Conservation (phyloP, 2,888 invertebrate species). For the Leucoptera coffeella region DNA sequence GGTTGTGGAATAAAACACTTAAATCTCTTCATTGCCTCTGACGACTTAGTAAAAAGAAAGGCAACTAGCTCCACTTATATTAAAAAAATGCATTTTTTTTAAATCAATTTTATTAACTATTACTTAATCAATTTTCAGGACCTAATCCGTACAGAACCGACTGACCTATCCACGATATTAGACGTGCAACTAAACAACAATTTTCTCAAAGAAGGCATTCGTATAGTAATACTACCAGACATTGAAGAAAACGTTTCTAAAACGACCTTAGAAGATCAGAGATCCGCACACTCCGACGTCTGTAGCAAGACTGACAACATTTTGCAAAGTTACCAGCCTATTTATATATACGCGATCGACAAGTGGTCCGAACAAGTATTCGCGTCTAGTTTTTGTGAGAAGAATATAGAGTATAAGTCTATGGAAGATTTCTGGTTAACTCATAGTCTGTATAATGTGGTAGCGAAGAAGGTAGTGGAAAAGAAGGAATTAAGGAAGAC, state of each 20-base stretch:
- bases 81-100: too few relatives aligned
- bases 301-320: constrained; percentile 33
- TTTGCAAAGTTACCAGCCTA: constrained; percentile 58
- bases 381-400: too few relatives aligned
- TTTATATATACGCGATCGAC: constrained; percentile 67
- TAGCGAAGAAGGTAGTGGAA: constrained; percentile 8
- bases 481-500: constrained; percentile 8
- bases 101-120: too few relatives aligned
- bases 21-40: too few relatives aligned
- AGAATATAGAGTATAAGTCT: too few relatives aligned
- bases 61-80: too few relatives aligned
- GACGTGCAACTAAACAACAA: constrained; percentile 69
- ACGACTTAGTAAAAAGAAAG: too few relatives aligned
- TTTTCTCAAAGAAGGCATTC: constrained; percentile 65
- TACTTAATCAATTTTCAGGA: constrained; percentile 44
- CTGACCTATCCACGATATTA: constrained; percentile 62
- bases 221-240: constrained; percentile 67
- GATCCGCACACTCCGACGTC: constrained; percentile 18
- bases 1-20: too few relatives aligned
- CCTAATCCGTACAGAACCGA: constrained; percentile 45
- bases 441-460: constrained; percentile 26
- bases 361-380: too few relatives aligned
- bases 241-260: constrained; percentile 17
- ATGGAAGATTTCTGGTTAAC: constrained; percentile 36
- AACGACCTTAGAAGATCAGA: constrained; percentile 4